Evolutionary conservation across 2,797 vertebrate genomes (phyloP).

Genomic region (Zenarchopterus dispar): DNA sequence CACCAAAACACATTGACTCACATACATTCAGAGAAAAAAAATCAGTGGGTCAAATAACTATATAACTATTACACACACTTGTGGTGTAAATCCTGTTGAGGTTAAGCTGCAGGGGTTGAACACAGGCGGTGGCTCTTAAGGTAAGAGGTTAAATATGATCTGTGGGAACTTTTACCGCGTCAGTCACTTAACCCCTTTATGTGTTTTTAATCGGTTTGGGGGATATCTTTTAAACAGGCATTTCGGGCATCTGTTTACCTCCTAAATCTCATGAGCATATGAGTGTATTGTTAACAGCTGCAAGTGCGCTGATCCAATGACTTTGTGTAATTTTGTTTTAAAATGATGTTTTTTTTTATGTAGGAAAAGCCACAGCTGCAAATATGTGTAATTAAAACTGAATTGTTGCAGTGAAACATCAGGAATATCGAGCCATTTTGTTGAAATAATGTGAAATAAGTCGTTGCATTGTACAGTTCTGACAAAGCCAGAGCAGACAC

Average conservation of each 20-base stretch:
- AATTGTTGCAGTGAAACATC: slow-evolving; percentile 3
- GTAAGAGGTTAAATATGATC: slow-evolving; percentile 71
- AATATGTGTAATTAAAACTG: not conserved
- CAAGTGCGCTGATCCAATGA: slow-evolving; percentile 48
- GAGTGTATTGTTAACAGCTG: slow-evolving; percentile 68
- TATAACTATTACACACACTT: slow-evolving; percentile 69
- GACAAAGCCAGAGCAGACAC: slow-evolving; percentile 57
- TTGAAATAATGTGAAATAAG: slow-evolving; percentile 29
- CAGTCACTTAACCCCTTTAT: slow-evolving; percentile 65
- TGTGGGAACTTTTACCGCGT: slow-evolving; percentile 58
- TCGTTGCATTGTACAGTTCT: slow-evolving; percentile 21
- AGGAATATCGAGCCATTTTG: slow-evolving; percentile 8
- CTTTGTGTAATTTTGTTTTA: slow-evolving; percentile 33
- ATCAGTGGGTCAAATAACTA: slow-evolving; percentile 60
- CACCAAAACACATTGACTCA: slow-evolving; percentile 65
- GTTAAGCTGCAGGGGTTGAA: slow-evolving; percentile 58
- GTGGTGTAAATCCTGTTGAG: slow-evolving; percentile 69
- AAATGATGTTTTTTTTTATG: slow-evolving; percentile 17
- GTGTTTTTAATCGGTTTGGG: slow-evolving; percentile 71
- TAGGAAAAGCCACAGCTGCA: not conserved
- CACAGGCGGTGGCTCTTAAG: slow-evolving; percentile 42
- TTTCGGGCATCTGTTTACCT: slow-evolving; percentile 63
- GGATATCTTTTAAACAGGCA: slow-evolving; percentile 69
- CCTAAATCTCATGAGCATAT: slow-evolving; percentile 63
- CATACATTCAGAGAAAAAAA: slow-evolving; percentile 52